Percentiles rank a stretch among this genome's conserved stretches.
Conservation (phyloP, 2,888 invertebrate genomes). For the Gerris lacustris region DNA sequence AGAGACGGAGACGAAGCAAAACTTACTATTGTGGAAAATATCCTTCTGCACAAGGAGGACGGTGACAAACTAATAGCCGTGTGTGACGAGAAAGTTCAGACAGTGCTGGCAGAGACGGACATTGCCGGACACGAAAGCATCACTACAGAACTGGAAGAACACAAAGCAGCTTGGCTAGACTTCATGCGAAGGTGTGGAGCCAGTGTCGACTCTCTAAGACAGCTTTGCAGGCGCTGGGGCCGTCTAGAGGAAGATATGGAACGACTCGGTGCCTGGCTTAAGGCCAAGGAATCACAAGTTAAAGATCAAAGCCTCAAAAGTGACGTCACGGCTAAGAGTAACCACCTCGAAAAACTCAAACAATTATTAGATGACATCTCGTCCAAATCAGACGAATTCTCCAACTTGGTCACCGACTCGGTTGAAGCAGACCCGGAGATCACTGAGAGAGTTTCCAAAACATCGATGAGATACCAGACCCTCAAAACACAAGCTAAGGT, state of each 20-base stretch:
- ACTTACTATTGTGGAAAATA: slow-evolving; percentile 59
- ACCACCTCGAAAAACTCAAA: slow-evolving; percentile 63
- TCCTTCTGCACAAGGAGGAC: slow-evolving; percentile 57
- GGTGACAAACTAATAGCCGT: slow-evolving; percentile 58
- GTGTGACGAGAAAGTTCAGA: slow-evolving; percentile 57
- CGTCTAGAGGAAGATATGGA: slow-evolving; percentile 68
- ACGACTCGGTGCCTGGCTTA: slow-evolving; percentile 70
- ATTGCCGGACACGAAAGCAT: slow-evolving; percentile 61
- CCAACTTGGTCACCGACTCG: slow-evolving; percentile 55
- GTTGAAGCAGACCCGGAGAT: slow-evolving; percentile 65
- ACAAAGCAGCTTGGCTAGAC: slow-evolving; percentile 60
- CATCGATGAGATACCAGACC: slow-evolving; percentile 69
- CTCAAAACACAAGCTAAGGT: slow-evolving; percentile 62
- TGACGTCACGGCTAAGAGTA: slow-evolving; percentile 66
- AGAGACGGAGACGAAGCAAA: slow-evolving; percentile 66
- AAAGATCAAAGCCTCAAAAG: slow-evolving; percentile 82
- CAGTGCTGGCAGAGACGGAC: slow-evolving; percentile 64
- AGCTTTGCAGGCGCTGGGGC: slow-evolving; percentile 65
- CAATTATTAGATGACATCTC: slow-evolving; percentile 57
- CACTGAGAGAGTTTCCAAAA: slow-evolving; percentile 58
- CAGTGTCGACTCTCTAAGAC: slow-evolving; percentile 58
- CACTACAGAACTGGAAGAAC: slow-evolving; percentile 58
- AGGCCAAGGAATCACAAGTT: slow-evolving; percentile 67
- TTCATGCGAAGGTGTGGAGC: slow-evolving; percentile 59
- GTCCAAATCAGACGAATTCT: slow-evolving; percentile 54